Base-by-base conservation (phyloP, 2,888 invertebrate species). In the Amphipyra berbera region DNA sequence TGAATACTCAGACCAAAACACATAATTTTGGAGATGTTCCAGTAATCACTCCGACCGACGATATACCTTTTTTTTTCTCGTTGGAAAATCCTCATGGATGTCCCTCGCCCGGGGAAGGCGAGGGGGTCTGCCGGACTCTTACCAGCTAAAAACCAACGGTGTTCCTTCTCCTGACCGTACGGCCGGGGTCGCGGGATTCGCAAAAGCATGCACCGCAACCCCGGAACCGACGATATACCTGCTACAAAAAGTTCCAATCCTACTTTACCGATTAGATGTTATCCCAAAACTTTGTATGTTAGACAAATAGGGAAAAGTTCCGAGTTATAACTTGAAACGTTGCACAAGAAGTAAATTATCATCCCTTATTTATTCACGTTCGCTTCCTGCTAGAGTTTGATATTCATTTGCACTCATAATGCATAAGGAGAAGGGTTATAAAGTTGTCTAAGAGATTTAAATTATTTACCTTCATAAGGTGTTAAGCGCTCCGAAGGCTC, bases 191-290 rank as follows among this genome's bases (percentile, higher is more conserved):
- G n/a, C n/a, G n/a, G n/a, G n/a, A n/a, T n/a, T n/a, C n/a, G n/a
- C n/a, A n/a, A n/a, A n/a, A n/a, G n/a, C n/a, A n/a, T n/a, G n/a
- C n/a, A n/a, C n/a, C n/a, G n/a, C n/a, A n/a, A n/a, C n/a, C n/a
- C n/a, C n/a, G n/a, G n/a, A n/a, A n/a, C n/a, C n/a, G n/a, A n/a
- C 2, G 0, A 2, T 9, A 15, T 6, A 12, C 38, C 13, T 21
- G 30, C 2, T 15, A 42, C 47, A 65, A 55, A 73, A 76, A 61
- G 54, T 57, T 40, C 57, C 72, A 61, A 71, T 65, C 48, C 42
- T 61, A 66, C 69, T 65, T 61, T 61, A 62, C 46, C 75, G 61
- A 75, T 75, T 66, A 75, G 71, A 75, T 78, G 76, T 75, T 74
- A 75, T 75, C 67, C 58, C 44, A 64, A 68, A 78, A 78, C 64